Percentiles rank a stretch among this genome's conserved stretches.
Evolutionary conservation across 2,113 vertebrate species (phyloP).

Genomic region (Menura novaehollandiae): DNA sequence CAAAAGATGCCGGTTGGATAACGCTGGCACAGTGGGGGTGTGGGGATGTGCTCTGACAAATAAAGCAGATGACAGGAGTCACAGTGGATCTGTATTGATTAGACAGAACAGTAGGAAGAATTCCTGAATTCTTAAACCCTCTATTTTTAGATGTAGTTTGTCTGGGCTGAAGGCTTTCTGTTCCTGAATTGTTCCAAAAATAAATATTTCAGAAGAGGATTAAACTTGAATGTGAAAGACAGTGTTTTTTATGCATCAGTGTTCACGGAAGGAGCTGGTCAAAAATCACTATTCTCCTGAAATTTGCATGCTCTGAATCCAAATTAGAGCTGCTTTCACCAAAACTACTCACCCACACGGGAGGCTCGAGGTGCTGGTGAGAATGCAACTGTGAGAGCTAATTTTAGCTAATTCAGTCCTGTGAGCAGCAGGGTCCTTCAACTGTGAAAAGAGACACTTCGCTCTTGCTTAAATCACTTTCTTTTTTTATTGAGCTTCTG

Average conservation of each 20-base stretch:
- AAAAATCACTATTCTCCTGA: background rate
- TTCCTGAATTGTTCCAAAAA: background rate
- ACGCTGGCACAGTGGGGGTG: fast-evolving
- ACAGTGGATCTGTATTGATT: background rate
- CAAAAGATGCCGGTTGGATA: background rate
- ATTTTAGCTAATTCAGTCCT: background rate
- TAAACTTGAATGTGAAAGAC: conserved; percentile 1
- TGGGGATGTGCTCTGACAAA: background rate
- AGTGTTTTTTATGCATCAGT: background rate
- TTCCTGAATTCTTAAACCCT: background rate
- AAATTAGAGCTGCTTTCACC: background rate
- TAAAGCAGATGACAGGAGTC: background rate
- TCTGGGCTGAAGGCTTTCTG: background rate
- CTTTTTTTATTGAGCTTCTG: background rate
- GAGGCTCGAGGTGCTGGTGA: background rate
- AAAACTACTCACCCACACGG: background rate
- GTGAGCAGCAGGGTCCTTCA: background rate
- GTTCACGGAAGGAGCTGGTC: background rate
- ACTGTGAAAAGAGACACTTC: background rate
- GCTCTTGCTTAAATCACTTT: background rate
- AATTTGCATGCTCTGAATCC: background rate
- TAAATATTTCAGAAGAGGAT: background rate
- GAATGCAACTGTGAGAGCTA: background rate
- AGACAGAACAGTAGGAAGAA: background rate
- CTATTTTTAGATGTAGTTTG: background rate